These are phyloP conservation scores for Venusia cambrica DNA, from an alignment of 2,888 invertebrate genomes.

Conservation along the genomic window DNA sequence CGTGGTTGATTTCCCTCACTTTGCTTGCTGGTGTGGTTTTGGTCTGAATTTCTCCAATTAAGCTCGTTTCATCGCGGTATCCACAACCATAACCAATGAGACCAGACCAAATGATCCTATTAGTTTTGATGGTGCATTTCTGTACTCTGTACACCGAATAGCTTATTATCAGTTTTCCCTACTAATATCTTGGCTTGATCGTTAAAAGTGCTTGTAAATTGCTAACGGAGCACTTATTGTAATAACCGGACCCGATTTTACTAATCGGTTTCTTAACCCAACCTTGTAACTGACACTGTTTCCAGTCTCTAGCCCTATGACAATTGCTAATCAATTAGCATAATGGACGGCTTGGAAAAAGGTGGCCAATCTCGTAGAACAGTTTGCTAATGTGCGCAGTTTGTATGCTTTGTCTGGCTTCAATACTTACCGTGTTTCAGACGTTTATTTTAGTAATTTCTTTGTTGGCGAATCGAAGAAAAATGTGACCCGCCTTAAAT, in stretches of 20 bases:
- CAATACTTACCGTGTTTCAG: conserved; percentile 11
- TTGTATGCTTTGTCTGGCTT: conserved; percentile 18
- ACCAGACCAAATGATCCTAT: too few relatives aligned
- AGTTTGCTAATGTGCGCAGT: conserved; percentile 18
- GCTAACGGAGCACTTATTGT: conserved; percentile 31
- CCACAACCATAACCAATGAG: too few relatives aligned
- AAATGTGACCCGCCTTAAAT: conserved; percentile 12
- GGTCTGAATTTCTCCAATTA: conserved; percentile 15
- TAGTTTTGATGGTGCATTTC: conserved; percentile 3
- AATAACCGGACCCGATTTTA: conserved; percentile 29
- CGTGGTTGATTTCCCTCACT: background rate
- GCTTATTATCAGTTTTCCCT: too few relatives aligned
- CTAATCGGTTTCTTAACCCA: conserved; percentile 25
- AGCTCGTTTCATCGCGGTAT: too few relatives aligned
- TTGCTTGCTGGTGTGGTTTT: background rate
- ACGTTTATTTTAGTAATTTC: conserved; percentile 10
- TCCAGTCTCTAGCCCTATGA: conserved; percentile 18
- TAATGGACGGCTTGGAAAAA: conserved; percentile 33
- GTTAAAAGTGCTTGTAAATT: conserved; percentile 27
- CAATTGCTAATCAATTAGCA: conserved; percentile 37
- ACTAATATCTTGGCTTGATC: too few relatives aligned
- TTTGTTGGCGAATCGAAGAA: conserved; percentile 16
- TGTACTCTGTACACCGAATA: too few relatives aligned
- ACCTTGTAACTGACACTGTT: conserved; percentile 25
- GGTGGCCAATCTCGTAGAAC: conserved; percentile 11